Evolutionary conservation across 2,113 vertebrate species (phyloP), one percentile per base, ranked within the genome.

Genomic region (Pomatorhinus ruficollis): DNA sequence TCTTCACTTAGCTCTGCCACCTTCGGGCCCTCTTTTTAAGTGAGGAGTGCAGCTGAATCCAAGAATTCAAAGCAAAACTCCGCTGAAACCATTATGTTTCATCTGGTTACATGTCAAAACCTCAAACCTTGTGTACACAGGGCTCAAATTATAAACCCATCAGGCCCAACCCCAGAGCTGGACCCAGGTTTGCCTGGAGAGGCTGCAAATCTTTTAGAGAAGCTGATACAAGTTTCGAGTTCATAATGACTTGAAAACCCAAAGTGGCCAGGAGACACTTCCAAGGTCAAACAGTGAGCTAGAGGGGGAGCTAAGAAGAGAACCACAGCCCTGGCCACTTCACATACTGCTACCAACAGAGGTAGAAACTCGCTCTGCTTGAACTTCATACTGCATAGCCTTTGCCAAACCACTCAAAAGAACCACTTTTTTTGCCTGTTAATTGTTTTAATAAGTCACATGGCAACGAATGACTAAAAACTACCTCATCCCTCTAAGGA

Each of bases 391-490:
- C 18, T 24, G 14, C 18, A 25, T 9, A 77, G 68, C 42, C 59
- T 63, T 40, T 3, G 39, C 86, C 89, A 97, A 93, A 87, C 65
- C 86, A 86, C 94, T 92, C 68, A 83, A 81, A 96, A 95, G 90
- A 92, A 94, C 82, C 71, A 74, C 78, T 92, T 93, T 87, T 83
- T 88, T 96, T 93, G 71, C 84, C 50, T 84, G 39, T 89, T 97
- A 95, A 97, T 97, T 97, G 95, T 97, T 97, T 97, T 97, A 91
- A 88, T 72, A 91, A 97, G 91, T 97, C 97, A 97, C 74, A 64
- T 88, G 93, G 82, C 85, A 83, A 78, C 31, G 94, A 95, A 89
- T 95, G 95, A 97, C 93, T 97, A 94, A 96, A 96, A 76, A 83
- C 80, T 91, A 89, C 89, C 90, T 97, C 93, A 93, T 93, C 83